Evolutionary conservation across 2,797 vertebrate species (phyloP), one percentile per base, ranked within the genome.

Genomic region (Lates japonicus): DNA sequence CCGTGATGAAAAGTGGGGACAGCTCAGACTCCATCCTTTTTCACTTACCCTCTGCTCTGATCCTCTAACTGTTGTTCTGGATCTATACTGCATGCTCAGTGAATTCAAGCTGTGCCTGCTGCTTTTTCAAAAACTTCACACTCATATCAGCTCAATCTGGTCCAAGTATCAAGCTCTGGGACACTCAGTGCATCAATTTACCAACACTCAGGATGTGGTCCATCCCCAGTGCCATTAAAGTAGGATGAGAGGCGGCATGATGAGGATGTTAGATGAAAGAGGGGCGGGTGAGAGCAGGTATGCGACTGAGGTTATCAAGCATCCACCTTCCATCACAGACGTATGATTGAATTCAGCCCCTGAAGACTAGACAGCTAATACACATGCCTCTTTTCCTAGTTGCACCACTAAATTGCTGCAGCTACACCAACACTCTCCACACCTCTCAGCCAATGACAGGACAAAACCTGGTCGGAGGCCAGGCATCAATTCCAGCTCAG

Each of bases 161-260:
- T 76, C 80, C 55, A 63, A 73, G 54, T 0, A 46, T 64, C 33
- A 44, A 61, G 74, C 69, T 63, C 33, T 16, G 75, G 68, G 84
- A 76, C 54, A 25, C 65, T 74, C 79, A 13, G 6, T 14, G 60
- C 87, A 87, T 87, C 70, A 81, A 69, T 84, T n/a, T 72, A 72
- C 49, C 76, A 82, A 69, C 78, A 67, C 10, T 58, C 3, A 2
- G 69, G 73, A 78, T 46, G 75, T 9, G 57, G 44, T 35, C 17
- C 37, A 12, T 61, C 71, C 74, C 69, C 3, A 2, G 37, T 11
- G 67, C 65, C 73, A 29, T 82, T 71, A 85, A 85, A 84, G 2
- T 19, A 2, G 59, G 73, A 88, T 65, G 78, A 87, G 83, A 64
- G 51, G 61, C 49, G 42, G 44, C 41, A 57, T 77, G 78, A 76